phyloP scores from a whole-genome alignment of 2,888 invertebrate genomes.

The Mactromeris polynyma region DNA sequence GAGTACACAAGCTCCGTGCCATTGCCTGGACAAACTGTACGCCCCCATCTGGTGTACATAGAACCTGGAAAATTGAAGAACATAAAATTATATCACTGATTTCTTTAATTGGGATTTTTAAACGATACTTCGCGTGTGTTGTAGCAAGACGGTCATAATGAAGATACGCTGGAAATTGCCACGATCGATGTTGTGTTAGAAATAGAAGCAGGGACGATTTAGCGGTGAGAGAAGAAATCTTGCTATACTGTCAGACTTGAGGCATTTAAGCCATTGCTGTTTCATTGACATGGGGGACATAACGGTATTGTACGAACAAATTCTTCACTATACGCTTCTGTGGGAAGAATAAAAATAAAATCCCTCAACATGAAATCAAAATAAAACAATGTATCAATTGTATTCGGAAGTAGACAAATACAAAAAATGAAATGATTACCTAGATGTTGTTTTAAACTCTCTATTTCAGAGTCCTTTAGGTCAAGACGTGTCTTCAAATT shows the following conservation, averaged over 20 bases:
- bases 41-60: constrained; percentile 20
- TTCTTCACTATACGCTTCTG: neutral
- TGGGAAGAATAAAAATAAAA: neutral
- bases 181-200: too few relatives aligned
- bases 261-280: neutral
- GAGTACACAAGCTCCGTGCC: constrained; percentile 11
- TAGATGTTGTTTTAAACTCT: neutral
- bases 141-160: too few relatives aligned
- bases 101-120: too few relatives aligned
- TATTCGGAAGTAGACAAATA: neutral
- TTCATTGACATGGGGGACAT: neutral
- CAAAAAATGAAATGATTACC: neutral
- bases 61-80: neutral
- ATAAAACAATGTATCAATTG: neutral
- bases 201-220: too few relatives aligned
- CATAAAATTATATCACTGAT: too few relatives aligned
- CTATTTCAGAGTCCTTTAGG: neutral
- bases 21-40: constrained; percentile 17
- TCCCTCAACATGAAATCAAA: neutral
- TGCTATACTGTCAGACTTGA: neutral
- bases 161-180: too few relatives aligned
- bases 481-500: constrained; percentile 20
- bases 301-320: neutral
- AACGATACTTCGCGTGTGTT: too few relatives aligned
- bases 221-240: too few relatives aligned